Evolutionary conservation across 2,797 vertebrate species (phyloP).

Genomic region (Spinibarbus caldwelli): DNA sequence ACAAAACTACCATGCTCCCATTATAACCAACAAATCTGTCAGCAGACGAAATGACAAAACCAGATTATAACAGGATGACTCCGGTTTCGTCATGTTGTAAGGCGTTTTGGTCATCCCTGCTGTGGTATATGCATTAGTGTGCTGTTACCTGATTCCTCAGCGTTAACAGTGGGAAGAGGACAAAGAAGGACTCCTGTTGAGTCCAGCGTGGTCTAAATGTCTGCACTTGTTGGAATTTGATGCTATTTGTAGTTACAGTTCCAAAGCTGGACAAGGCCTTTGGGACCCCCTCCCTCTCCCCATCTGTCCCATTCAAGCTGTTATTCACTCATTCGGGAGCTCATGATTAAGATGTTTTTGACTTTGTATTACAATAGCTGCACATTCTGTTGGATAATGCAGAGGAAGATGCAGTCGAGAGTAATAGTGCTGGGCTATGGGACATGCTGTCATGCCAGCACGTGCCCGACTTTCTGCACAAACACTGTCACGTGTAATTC

Average conservation of each 20-base stretch:
- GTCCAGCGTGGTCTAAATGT: constrained; percentile 57
- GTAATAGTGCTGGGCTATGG: not conserved
- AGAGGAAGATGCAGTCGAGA: not conserved
- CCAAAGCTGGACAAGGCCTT: constrained; percentile 48
- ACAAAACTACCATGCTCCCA: not conserved
- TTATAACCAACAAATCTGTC: not conserved
- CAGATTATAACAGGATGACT: not conserved
- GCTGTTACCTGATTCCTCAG: constrained; percentile 18
- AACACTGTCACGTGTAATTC: not conserved
- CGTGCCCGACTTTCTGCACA: not conserved
- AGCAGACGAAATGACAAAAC: not conserved
- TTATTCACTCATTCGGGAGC: not conserved
- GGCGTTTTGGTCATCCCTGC: not conserved
- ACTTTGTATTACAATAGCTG: not conserved
- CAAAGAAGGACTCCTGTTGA: constrained; percentile 52
- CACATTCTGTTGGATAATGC: not conserved
- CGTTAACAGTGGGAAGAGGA: constrained; percentile 32
- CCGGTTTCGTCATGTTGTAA: not conserved
- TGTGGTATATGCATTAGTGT: constrained; percentile 22
- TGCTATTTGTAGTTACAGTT: constrained; percentile 59
- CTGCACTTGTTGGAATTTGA: constrained; percentile 60
- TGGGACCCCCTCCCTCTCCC: constrained; percentile 34
- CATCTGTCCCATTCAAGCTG: constrained; percentile 21
- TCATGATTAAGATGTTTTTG: constrained; percentile 3
- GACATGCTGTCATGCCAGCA: not conserved